Conservation (phyloP, 2,113 vertebrate genomes). For the Glaucidium brasilianum region DNA sequence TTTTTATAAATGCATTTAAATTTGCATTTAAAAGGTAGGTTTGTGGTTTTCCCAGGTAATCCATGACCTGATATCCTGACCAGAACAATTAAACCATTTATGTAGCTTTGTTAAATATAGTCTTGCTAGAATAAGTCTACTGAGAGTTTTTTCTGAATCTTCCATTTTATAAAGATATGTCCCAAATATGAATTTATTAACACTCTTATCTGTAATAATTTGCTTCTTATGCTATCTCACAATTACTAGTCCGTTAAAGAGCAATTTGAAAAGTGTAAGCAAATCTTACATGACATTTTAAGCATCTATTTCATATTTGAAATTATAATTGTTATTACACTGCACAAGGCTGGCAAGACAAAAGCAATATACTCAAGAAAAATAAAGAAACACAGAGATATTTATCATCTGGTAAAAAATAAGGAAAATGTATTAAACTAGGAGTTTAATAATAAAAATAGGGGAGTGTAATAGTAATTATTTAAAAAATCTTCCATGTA, state of each 20-base stretch:
- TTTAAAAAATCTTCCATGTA: background rate
- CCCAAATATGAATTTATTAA: background rate
- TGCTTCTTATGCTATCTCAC: background rate
- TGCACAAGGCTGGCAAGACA: background rate
- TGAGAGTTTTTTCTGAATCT: background rate
- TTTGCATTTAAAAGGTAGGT: background rate
- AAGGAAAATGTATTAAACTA: background rate
- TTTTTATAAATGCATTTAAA: background rate
- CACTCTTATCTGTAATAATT: background rate
- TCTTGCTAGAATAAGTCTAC: background rate
- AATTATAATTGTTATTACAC: background rate
- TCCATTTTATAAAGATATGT: background rate
- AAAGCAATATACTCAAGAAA: background rate
- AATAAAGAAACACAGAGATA: background rate
- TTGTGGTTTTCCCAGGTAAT: background rate
- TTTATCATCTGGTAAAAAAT: background rate
- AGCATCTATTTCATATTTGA: background rate
- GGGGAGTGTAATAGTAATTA: background rate
- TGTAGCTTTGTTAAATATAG: background rate
- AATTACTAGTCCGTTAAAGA: background rate
- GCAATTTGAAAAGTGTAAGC: background rate
- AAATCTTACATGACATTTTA: background rate
- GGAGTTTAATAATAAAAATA: background rate
- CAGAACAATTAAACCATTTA: background rate
- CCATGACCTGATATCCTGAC: background rate